Percentiles rank a stretch among this genome's conserved stretches.
Conservation (phyloP, 1,140 invertebrate genomes). For the Drosophila parvula region DNA sequence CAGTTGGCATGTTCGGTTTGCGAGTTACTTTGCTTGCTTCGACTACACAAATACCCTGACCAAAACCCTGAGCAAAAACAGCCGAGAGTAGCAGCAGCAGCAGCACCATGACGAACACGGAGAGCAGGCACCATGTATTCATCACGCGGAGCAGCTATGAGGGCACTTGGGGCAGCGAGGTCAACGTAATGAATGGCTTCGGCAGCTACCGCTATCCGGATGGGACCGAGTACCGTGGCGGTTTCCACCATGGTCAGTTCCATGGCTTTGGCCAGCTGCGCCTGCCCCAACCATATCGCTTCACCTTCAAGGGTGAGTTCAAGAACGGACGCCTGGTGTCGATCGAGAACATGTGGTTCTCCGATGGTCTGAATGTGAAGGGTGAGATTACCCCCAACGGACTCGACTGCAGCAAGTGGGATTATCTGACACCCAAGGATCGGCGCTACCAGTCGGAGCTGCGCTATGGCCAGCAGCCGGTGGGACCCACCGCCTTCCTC, state of each 20-base stretch:
- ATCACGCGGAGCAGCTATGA: conserved; percentile 67
- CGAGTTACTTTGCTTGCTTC: conserved; percentile 21
- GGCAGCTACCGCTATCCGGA: conserved; percentile 73
- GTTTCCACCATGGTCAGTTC: conserved; percentile 59
- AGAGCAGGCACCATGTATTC: conserved; percentile 27
- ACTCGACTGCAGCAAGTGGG: conserved; percentile 52
- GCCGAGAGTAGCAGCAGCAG: not conserved
- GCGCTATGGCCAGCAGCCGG: conserved; percentile 56
- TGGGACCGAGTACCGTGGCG: conserved; percentile 71
- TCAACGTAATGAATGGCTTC: conserved; percentile 73
- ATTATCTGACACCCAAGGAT: conserved; percentile 60
- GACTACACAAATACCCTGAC: not conserved
- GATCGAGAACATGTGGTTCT: conserved; percentile 73
- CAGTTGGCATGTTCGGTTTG: conserved; percentile 12
- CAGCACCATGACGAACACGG: conserved; percentile 2
- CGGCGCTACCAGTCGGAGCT: conserved; percentile 65
- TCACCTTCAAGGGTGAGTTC: conserved; percentile 70
- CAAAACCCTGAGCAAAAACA: not conserved
- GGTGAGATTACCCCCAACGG: conserved; percentile 35
- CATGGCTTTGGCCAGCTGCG: conserved; percentile 68
- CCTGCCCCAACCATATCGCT: conserved; percentile 56
- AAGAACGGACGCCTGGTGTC: conserved; percentile 44
- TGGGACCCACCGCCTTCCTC: conserved; percentile 62
- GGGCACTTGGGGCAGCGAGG: conserved; percentile 50
- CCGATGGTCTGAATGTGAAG: conserved; percentile 59